These are phyloP conservation scores for Saguinus midas DNA, from an alignment of 2,113 vertebrate genomes.

Conservation along the genomic window DNA sequence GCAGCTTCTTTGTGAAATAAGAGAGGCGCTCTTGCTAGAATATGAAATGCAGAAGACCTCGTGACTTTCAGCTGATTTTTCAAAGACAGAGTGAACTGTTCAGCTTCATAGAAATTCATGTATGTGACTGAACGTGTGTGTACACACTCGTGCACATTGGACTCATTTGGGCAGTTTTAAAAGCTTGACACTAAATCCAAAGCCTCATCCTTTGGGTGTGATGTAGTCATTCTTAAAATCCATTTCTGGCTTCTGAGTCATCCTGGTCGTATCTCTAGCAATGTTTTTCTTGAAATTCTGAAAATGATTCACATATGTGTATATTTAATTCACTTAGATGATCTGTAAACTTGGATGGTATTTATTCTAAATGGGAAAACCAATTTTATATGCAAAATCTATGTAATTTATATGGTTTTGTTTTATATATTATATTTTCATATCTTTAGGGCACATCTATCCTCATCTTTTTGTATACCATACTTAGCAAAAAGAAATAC, in stretches of 20 bases:
- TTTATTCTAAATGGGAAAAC: conserved; percentile 67
- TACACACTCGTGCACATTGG: no score
- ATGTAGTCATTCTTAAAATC: neutral
- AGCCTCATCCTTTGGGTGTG: conserved; percentile 26
- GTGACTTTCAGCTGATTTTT: conserved; percentile 52
- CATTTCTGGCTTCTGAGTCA: conserved; percentile 48
- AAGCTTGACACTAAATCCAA: neutral
- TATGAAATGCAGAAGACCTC: conserved; percentile 56
- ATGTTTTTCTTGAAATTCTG: conserved; percentile 60
- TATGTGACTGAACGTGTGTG: neutral
- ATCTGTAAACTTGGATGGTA: conserved; percentile 61
- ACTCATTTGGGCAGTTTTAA: conserved; percentile 21
- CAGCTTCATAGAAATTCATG: conserved; percentile 37
- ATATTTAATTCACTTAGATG: conserved; percentile 63
- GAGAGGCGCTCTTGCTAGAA: neutral
- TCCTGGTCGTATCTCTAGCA: conserved; percentile 31
- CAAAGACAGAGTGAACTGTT: conserved; percentile 39
- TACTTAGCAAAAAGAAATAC: conserved; percentile 70
- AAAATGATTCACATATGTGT: conserved; percentile 60
- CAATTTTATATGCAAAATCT: conserved; percentile 73
- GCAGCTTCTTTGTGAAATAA: neutral
- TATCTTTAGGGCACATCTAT: conserved; percentile 73
- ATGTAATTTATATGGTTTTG: conserved; percentile 77
- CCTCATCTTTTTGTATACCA: conserved; percentile 77
- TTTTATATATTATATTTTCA: conserved; percentile 76